Base-by-base conservation (phyloP, 2,888 invertebrate species). In the Lepidonotus clava region DNA sequence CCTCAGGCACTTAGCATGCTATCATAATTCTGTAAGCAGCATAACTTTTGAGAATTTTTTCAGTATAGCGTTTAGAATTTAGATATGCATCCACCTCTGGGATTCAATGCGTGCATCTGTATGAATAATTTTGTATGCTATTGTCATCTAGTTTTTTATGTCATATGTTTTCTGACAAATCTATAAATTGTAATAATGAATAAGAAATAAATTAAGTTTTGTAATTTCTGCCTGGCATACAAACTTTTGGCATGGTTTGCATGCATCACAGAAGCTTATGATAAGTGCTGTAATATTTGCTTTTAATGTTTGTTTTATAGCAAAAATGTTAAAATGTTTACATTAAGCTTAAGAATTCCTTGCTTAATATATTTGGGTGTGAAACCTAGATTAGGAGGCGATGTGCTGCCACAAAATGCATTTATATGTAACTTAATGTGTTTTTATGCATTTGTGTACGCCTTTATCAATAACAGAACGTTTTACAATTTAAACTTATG, bases 241-340 rank as follows among this genome's bases (percentile, higher is more conserved):
- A n/a, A n/a, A n/a, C n/a, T n/a, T n/a, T n/a, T n/a, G n/a, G n/a
- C n/a, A n/a, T n/a, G n/a, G n/a, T 53, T n/a, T 53, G 53, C 53
- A 53, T 61, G 61, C 28, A 18, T 61, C 28, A 28, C 61, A 61
- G 61, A 61, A 61, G 61, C 4, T n/a, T n/a, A n/a, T n/a, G 28
- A 61, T 61, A 61, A 61, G 61, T 28, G 61, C 61, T 61, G 28
- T 61, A 61, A 28, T 61, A n/a, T 28, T 61, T n/a, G 61, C 61
- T 61, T 61, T 11, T 1, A 61, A 5, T 18, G 5, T 24, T 24
- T 61, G n/a, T 18, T 28, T 11, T 32, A n/a, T 61, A 61, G 28
- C 11, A 28, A 14, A 56, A 5, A n/a, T 56, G 56, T 28, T n/a
- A n/a, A 32, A 61, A 61, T 61, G 61, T 32, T 56, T 61, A 61